A percentile compares a stretch with the other conserved stretches of the same genome.
Evolutionary conservation across 2,797 vertebrate genomes (phyloP).

Genomic region (Periophthalmus magnuspinnatus): DNA sequence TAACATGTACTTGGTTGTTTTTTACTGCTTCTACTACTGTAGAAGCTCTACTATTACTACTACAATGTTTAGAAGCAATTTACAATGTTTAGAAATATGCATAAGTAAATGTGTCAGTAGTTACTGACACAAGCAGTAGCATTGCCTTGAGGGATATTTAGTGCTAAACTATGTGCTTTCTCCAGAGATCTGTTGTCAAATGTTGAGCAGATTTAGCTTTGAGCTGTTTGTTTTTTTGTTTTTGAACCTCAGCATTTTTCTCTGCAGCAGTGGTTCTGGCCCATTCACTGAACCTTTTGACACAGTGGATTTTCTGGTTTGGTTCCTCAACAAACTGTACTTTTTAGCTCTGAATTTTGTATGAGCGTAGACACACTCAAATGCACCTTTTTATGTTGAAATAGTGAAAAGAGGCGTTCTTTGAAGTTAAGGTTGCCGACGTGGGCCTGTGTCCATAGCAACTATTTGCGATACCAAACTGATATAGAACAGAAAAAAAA

Average conservation of each 20-base stretch:
- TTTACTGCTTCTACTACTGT: not conserved
- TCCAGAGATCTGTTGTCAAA: constrained; percentile 67
- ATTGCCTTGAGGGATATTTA: constrained; percentile 56
- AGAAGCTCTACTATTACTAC: not conserved
- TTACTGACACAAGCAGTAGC: not conserved
- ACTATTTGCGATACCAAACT: constrained; percentile 1
- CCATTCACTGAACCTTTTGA: constrained; percentile 27
- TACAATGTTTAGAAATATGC: not conserved
- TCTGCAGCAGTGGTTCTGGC: constrained; percentile 31
- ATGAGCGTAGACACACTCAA: constrained; percentile 9
- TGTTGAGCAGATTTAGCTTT: constrained; percentile 56
- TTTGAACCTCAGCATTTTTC: constrained; percentile 41
- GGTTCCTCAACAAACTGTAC: constrained; percentile 2
- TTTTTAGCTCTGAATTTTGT: not conserved
- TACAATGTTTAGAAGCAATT: not conserved
- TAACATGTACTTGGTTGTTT: not conserved
- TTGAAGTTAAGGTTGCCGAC: constrained; percentile 6
- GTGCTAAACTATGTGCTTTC: constrained; percentile 19
- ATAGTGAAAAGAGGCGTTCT: not conserved
- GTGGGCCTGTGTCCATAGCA: constrained; percentile 10
- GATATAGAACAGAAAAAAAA: not conserved
- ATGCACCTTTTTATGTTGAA: not conserved
- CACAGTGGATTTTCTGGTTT: constrained; percentile 17
- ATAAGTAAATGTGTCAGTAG: not conserved
- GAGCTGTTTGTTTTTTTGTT: constrained; percentile 34